Percentiles rank a stretch among this genome's conserved stretches.
Evolutionary conservation across 2,797 vertebrate genomes (phyloP).

Genomic region (Spea hammondii): DNA sequence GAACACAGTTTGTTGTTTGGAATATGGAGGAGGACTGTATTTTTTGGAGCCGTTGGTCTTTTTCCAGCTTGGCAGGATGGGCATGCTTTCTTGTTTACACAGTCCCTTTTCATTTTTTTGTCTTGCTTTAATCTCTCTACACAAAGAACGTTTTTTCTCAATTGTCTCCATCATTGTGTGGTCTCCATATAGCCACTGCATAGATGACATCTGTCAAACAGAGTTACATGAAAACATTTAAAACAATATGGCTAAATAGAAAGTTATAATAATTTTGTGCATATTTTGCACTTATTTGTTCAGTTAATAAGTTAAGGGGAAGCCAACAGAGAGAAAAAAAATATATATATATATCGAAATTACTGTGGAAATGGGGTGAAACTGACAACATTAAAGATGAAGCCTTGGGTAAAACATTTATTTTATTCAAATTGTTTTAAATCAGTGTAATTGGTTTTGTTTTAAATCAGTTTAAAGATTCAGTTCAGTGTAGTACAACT

Average conservation of each 20-base stretch:
- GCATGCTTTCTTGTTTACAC: constrained; percentile 89
- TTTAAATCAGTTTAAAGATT: too few species aligned
- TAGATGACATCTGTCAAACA: constrained; percentile 81
- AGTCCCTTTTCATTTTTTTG: constrained; percentile 87
- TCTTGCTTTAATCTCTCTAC: constrained; percentile 91
- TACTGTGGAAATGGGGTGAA: too few species aligned
- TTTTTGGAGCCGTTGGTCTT: constrained; percentile 87
- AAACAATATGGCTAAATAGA: not conserved
- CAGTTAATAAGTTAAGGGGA: too few species aligned
- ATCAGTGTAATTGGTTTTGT: too few species aligned
- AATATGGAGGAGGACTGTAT: constrained; percentile 90
- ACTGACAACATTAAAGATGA: too few species aligned
- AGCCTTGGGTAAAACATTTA: too few species aligned
- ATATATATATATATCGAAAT: too few species aligned
- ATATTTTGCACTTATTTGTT: too few species aligned
- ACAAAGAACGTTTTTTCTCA: constrained; percentile 94
- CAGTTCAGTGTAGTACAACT: too few species aligned
- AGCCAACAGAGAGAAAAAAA: too few species aligned
- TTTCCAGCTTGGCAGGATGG: constrained; percentile 84
- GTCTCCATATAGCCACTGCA: constrained; percentile 95
- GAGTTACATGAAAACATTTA: constrained; percentile 37
- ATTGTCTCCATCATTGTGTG: constrained; percentile 98
- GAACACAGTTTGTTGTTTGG: constrained; percentile 92
- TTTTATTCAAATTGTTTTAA: too few species aligned
- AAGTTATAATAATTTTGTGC: too few species aligned